A percentile compares a stretch with the other conserved stretches of the same genome.
These are phyloP conservation scores for Caerostris extrusa DNA, from an alignment of 1,140 invertebrate species.

Conservation along the genomic window DNA sequence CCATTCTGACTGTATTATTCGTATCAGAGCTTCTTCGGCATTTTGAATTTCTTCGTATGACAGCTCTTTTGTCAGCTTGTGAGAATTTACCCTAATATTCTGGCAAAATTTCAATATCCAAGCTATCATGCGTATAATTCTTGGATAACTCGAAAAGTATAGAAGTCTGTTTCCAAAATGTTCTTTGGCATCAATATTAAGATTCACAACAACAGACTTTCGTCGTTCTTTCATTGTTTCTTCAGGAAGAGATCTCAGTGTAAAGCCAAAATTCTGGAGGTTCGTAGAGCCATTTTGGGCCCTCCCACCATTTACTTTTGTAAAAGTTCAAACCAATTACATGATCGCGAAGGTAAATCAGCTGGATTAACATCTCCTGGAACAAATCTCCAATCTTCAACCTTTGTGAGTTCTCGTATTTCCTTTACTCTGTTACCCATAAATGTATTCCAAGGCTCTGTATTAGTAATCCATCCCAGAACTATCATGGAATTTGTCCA, in stretches of 20 bases:
- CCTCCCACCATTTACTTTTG: constrained; percentile 34
- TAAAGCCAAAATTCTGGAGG: not conserved
- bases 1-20: constrained; percentile 53
- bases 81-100: not conserved
- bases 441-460: constrained; percentile 31
- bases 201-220: constrained; percentile 44
- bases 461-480: constrained; percentile 24
- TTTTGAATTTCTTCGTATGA: constrained; percentile 51
- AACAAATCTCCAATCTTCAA: constrained; percentile 17
- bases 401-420: not conserved
- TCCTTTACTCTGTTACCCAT: constrained; percentile 39
- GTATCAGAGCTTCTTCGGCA: constrained; percentile 35
- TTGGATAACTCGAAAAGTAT: constrained; percentile 53
- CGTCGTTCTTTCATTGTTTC: not conserved
- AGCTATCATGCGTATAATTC: not conserved
- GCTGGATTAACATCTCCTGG: constrained; percentile 17
- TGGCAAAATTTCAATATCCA: constrained; percentile 26
- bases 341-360: not conserved
- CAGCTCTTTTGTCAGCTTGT: not conserved
- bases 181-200: not conserved
- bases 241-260: not conserved
- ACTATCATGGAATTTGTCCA: constrained; percentile 3
- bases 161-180: constrained; percentile 30
- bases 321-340: constrained; percentile 15
- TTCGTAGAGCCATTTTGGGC: not conserved